A percentile compares a stretch with the other conserved stretches of the same genome.
Conservation (phyloP, 2,113 vertebrate genomes). For the Eretmochelys imbricata region DNA sequence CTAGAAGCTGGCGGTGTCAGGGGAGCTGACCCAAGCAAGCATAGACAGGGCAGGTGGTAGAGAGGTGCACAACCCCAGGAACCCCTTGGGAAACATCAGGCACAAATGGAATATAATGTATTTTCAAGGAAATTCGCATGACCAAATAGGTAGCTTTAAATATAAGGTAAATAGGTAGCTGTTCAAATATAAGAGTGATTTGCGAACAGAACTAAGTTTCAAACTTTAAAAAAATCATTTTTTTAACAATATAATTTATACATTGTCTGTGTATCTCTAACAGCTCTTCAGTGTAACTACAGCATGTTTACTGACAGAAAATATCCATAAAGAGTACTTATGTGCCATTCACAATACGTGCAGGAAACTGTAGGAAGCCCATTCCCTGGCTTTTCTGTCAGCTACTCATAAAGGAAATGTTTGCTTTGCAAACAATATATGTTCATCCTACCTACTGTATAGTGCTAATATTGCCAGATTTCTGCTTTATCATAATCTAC, state of each 20-base stretch:
- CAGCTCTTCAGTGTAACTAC: not conserved
- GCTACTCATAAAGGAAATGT: not conserved
- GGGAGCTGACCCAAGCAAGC: not conserved
- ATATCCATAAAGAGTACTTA: not conserved
- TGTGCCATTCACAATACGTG: not conserved
- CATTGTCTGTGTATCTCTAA: not conserved
- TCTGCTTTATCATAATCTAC: not conserved
- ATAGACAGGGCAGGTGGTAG: not conserved
- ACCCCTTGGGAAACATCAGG: not conserved
- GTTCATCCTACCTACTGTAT: not conserved
- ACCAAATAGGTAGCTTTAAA: not conserved
- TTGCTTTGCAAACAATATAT: not conserved
- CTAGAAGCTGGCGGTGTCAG: not conserved
- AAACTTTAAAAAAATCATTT: not conserved
- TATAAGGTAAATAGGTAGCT: too few species aligned
- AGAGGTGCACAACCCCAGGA: not conserved
- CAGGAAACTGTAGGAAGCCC: not conserved
- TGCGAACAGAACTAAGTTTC: conserved; percentile 6
- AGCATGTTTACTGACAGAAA: not conserved
- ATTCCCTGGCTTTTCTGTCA: not conserved
- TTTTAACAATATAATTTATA: not conserved
- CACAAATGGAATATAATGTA: not conserved
- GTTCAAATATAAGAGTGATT: not conserved
- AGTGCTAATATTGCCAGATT: not conserved
- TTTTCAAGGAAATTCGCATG: not conserved